Conservation (phyloP, 2,797 vertebrate genomes). For the Hippocampus kuda region DNA sequence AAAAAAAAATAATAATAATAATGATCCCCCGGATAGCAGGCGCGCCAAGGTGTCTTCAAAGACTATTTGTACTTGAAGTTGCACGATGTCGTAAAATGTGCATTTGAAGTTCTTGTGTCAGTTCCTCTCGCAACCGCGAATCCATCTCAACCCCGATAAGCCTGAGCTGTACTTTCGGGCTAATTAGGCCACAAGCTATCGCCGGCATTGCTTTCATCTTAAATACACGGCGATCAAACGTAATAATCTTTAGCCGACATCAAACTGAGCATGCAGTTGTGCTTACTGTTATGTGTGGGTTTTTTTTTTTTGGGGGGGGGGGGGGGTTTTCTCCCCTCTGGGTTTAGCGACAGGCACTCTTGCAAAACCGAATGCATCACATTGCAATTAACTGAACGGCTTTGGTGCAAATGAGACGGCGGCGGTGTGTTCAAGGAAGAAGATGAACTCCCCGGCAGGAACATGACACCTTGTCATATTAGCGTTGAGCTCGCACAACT, state of each 20-base stretch:
- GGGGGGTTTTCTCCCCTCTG: neutral
- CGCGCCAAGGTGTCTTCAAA: neutral
- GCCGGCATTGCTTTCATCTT: neutral
- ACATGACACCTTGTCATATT: neutral
- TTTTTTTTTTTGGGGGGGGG: neutral
- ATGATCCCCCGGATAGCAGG: no score
- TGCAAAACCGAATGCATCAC: neutral
- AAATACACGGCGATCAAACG: neutral
- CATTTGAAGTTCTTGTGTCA: neutral
- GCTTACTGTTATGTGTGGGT: neutral
- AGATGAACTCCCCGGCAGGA: neutral
- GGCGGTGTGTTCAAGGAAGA: neutral
- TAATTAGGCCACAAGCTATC: neutral
- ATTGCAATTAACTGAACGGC: neutral
- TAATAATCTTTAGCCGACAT: neutral
- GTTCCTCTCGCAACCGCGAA: neutral
- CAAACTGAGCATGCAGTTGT: neutral
- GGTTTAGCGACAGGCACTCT: neutral
- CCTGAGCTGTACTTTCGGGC: neutral
- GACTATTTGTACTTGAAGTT: neutral
- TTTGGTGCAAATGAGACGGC: neutral
- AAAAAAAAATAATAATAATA: no score
- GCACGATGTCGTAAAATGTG: neutral
- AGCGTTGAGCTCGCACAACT: neutral
- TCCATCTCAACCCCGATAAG: neutral